Evolutionary conservation across 2,113 vertebrate genomes (phyloP).

Genomic region (Hylia prasina): DNA sequence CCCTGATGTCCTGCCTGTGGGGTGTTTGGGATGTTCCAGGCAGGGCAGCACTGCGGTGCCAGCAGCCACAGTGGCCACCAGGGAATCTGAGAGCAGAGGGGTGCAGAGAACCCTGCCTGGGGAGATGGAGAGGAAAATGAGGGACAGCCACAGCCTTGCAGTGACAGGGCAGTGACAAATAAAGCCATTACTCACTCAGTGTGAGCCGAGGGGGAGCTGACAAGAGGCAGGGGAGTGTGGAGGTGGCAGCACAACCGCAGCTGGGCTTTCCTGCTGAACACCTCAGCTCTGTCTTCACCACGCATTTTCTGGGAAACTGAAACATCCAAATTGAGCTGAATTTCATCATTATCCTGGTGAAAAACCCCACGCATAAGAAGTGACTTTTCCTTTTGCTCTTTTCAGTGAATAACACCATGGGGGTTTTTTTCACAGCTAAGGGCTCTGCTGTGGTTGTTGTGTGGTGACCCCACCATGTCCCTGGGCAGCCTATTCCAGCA

Average conservation of each 20-base stretch:
- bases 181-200: neutral
- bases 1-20: neutral
- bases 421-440: neutral
- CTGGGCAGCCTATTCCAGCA: neutral
- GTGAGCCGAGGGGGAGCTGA: neutral
- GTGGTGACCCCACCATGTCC: neutral
- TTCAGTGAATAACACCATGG: neutral
- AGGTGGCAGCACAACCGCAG: neutral
- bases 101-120: neutral
- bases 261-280: neutral
- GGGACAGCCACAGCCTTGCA: neutral
- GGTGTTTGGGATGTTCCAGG: neutral
- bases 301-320: neutral
- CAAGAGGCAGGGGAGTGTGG: neutral
- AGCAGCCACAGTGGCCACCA: neutral
- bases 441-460: neutral
- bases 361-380: fast-evolving
- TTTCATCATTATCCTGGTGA: neutral
- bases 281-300: neutral
- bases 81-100: neutral
- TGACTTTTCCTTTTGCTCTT: neutral
- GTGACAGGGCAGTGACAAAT: neutral
- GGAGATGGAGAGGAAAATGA: neutral
- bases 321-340: fast-evolving
- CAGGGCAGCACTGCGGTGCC: neutral